A percentile compares a stretch with the other conserved stretches of the same genome.
These are phyloP conservation scores for Chrysopilus asiliformis DNA, from an alignment of 2,888 invertebrate genomes.

Conservation along the genomic window DNA sequence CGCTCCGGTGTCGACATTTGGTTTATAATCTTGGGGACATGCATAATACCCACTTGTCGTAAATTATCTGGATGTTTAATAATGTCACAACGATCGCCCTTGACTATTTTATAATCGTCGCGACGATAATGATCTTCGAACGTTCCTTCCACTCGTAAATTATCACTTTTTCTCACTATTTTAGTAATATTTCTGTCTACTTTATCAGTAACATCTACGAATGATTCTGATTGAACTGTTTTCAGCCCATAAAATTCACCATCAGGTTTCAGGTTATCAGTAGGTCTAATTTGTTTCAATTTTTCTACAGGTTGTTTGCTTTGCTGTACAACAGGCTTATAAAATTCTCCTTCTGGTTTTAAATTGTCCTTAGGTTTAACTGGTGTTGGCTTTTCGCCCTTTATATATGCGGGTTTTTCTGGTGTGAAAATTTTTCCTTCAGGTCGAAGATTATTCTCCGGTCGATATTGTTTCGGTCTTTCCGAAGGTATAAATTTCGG, in stretches of 20 bases:
- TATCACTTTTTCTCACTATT: conserved; percentile 50
- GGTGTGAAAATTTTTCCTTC: conserved; percentile 37
- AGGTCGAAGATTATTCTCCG: conserved; percentile 32
- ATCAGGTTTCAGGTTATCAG: conserved; percentile 44
- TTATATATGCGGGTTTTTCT: conserved; percentile 28
- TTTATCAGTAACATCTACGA: conserved; percentile 3
- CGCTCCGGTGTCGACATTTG: conserved; percentile 40
- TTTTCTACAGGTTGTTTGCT: conserved; percentile 36
- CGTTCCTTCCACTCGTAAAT: conserved; percentile 54
- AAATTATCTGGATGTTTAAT: conserved; percentile 41
- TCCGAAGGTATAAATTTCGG: conserved; percentile 36
- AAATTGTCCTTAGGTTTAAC: conserved; percentile 42
- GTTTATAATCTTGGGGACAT: conserved; percentile 33
- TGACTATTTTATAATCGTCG: conserved; percentile 44
- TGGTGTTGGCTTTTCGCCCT: conserved; percentile 30
- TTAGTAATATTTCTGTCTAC: conserved; percentile 39
- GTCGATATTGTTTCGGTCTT: conserved; percentile 39
- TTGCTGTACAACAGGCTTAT: conserved; percentile 25
- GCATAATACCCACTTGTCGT: conserved; percentile 45
- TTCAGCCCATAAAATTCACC: conserved; percentile 39
- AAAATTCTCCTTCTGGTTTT: conserved; percentile 36
- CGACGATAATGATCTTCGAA: conserved; percentile 35
- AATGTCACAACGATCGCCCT: conserved; percentile 43
- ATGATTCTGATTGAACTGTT: conserved; percentile 40
- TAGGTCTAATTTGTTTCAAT: conserved; percentile 37